A percentile compares a stretch with the other conserved stretches of the same genome.
phyloP scores from a whole-genome alignment of 2,113 vertebrate genomes.

The Monarcha castaneiventris region DNA sequence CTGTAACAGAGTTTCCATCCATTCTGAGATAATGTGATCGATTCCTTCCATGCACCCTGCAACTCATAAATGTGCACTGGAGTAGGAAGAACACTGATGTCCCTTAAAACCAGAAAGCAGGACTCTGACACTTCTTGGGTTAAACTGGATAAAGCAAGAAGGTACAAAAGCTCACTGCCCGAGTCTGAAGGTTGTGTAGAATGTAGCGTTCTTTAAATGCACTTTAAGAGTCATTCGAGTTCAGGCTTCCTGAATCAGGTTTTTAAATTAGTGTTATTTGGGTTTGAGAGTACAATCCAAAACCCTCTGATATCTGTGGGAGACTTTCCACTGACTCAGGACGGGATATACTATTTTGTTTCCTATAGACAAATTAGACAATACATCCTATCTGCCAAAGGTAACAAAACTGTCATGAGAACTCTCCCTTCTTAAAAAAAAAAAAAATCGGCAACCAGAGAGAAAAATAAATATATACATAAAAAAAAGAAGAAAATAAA shows the following conservation, averaged over 20 bases:
- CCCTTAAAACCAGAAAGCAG: not conserved
- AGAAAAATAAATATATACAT: not conserved
- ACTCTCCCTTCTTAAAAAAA: not conserved
- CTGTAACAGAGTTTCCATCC: not conserved
- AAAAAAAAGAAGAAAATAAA: not conserved
- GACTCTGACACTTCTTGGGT: not conserved
- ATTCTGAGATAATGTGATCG: not conserved
- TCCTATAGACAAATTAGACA: not conserved
- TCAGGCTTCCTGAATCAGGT: not conserved
- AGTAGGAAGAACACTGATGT: not conserved
- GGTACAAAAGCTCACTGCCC: not conserved
- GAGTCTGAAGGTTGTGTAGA: not conserved
- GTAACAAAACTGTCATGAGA: not conserved
- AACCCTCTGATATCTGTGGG: not conserved
- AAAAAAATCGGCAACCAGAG: not conserved
- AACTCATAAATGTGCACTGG: not conserved
- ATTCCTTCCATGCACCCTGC: not conserved
- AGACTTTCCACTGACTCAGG: not conserved
- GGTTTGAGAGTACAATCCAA: not conserved
- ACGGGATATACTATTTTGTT: not conserved
- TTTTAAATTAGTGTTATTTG: slow-evolving; percentile 4
- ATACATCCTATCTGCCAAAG: not conserved
- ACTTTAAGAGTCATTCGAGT: not conserved
- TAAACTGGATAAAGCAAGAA: not conserved
- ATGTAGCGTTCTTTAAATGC: not conserved